These are phyloP conservation scores for Tipula helvola DNA, from an alignment of 2,888 invertebrate species.

Conservation along the genomic window DNA sequence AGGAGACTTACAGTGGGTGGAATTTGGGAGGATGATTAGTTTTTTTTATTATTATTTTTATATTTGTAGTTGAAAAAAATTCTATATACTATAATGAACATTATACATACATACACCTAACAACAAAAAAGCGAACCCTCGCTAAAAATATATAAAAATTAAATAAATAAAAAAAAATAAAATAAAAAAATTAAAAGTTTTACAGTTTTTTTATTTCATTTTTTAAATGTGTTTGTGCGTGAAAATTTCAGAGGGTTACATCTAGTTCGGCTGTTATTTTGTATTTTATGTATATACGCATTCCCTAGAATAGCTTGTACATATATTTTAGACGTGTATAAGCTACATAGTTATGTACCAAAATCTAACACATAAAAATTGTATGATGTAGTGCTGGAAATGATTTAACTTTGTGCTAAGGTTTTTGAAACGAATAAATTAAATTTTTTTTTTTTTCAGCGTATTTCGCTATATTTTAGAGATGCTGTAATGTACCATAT, in stretches of 20 bases:
- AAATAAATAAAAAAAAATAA: neutral
- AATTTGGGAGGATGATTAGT: neutral
- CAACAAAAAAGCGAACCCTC: neutral
- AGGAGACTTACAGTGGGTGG: neutral
- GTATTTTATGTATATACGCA: neutral
- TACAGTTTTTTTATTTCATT: neutral
- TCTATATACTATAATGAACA: neutral
- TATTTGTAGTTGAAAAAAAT: neutral
- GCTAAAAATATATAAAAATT: constrained; percentile 4
- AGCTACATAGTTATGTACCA: neutral
- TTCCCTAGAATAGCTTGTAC: neutral
- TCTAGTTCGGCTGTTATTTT: neutral
- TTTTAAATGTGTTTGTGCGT: neutral
- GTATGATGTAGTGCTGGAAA: neutral
- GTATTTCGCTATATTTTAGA: neutral
- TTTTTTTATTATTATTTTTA: neutral
- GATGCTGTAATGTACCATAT: neutral
- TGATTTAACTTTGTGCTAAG: neutral
- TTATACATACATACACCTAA: neutral
- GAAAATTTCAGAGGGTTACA: neutral
- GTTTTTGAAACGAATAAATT: neutral
- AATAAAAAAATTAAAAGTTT: neutral
- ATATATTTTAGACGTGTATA: neutral
- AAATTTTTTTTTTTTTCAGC: neutral
- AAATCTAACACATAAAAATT: neutral